These are phyloP conservation scores for Adelphocoris suturalis DNA, from an alignment of 2,888 invertebrate species.

Conservation along the genomic window DNA sequence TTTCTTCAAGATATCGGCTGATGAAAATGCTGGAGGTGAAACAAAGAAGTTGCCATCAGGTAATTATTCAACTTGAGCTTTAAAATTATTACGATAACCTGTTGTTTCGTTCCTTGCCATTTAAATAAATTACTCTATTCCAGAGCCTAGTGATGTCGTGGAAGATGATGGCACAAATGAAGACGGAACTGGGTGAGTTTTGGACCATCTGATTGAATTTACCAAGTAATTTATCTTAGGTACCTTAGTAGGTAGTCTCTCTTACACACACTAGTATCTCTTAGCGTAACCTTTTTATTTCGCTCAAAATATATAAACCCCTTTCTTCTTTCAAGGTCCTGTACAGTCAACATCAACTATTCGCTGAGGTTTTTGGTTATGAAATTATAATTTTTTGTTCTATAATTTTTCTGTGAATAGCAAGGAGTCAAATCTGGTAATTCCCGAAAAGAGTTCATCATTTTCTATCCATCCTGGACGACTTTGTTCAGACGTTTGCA, in stretches of 20 bases:
- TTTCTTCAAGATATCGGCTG: slow-evolving; percentile 4
- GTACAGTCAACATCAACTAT: background rate
- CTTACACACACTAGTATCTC: too few species aligned
- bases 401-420: slow-evolving; percentile 51
- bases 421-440: slow-evolving; percentile 81
- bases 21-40: background rate
- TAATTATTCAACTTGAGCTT: background rate
- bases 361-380: background rate
- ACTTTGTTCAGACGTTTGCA: slow-evolving; percentile 91
- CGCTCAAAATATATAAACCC: too few species aligned
- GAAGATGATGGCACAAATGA: slow-evolving; percentile 46
- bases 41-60: slow-evolving; percentile 13
- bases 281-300: too few species aligned
- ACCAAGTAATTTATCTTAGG: too few species aligned
- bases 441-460: slow-evolving; percentile 92
- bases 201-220: background rate
- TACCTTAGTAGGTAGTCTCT: too few species aligned
- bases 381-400: background rate
- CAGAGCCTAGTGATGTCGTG: slow-evolving; percentile 42
- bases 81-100: background rate
- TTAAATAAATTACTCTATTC: background rate
- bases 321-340: too few species aligned
- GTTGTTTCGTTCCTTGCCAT: background rate
- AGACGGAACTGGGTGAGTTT: slow-evolving; percentile 38
- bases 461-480: slow-evolving; percentile 92